Conservation (phyloP, 2,113 vertebrate genomes). For the Erpornis zantholeuca region DNA sequence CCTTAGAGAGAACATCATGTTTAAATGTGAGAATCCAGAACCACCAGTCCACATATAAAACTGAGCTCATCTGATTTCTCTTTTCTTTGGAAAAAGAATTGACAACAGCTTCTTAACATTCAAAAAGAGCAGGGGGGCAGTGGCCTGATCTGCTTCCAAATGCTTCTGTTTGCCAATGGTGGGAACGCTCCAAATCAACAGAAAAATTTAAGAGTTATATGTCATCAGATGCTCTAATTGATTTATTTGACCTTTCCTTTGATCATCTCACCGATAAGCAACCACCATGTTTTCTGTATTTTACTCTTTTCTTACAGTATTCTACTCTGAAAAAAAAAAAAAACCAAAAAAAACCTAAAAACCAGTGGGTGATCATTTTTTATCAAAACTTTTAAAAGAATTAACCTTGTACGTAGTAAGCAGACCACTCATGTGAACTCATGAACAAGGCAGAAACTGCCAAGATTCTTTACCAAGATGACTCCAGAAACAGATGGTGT, state of each 20-base stretch:
- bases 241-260: neutral
- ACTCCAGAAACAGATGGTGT: neutral
- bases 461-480: neutral
- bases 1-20: neutral
- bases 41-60: neutral
- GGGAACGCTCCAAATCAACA: neutral
- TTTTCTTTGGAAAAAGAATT: neutral
- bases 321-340: no score
- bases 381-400: neutral
- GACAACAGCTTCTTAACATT: neutral
- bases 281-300: neutral
- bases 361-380: neutral
- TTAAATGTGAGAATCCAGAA: neutral
- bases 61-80: neutral
- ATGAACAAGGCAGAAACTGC: neutral
- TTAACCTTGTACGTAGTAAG: neutral
- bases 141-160: neutral
- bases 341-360: no score
- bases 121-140: neutral
- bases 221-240: neutral
- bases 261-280: neutral
- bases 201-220: neutral
- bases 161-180: neutral
- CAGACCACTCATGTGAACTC: neutral
- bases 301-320: neutral